phyloP scores from a whole-genome alignment of 2,113 vertebrate species.

The Irena cyanogastra region DNA sequence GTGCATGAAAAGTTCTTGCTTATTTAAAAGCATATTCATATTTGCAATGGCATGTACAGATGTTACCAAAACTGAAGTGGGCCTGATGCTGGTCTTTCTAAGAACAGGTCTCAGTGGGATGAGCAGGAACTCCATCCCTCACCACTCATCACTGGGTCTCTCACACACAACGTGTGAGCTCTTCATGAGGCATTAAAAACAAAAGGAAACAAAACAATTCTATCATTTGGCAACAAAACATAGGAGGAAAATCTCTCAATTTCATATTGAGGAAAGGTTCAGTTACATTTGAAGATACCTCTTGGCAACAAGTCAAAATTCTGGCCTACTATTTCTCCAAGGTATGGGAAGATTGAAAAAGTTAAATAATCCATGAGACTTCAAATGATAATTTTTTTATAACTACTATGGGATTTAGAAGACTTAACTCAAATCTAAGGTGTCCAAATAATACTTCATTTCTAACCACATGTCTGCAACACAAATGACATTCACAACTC shows the following conservation, averaged over 20 bases:
- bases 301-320: neutral
- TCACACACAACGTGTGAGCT: neutral
- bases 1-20: neutral
- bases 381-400: neutral
- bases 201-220: neutral
- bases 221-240: neutral
- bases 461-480: neutral
- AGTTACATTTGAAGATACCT: neutral
- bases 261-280: neutral
- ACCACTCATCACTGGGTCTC: neutral
- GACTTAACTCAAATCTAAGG: neutral
- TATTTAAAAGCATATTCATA: neutral
- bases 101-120: neutral
- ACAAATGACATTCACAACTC: neutral
- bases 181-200: neutral
- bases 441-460: neutral
- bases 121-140: neutral
- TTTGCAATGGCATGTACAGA: neutral
- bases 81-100: neutral
- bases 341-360: neutral
- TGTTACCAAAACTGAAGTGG: neutral
- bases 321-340: neutral
- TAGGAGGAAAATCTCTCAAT: neutral
- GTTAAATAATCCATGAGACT: neutral
- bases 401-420: neutral